These are phyloP conservation scores for Lycia hirtaria DNA, from an alignment of 2,888 invertebrate species.

Conservation along the genomic window DNA sequence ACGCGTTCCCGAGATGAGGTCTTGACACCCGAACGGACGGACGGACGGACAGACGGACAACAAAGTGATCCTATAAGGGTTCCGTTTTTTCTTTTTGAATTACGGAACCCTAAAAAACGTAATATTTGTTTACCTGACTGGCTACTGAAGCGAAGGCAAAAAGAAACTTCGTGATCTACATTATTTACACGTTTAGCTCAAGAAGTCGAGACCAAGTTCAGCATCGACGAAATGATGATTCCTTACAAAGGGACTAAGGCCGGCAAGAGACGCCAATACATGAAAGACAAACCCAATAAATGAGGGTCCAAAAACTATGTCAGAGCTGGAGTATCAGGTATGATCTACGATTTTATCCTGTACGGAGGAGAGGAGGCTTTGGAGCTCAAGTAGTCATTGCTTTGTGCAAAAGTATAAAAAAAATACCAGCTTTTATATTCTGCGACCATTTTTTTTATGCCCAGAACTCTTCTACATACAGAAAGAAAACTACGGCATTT, in stretches of 20 bases:
- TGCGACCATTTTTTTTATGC: slow-evolving; percentile 37
- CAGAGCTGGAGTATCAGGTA: slow-evolving; percentile 42
- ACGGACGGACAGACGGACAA: too few species aligned
- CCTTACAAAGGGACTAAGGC: slow-evolving; percentile 52
- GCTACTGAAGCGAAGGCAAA: too few species aligned
- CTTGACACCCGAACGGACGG: too few species aligned
- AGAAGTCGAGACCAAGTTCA: slow-evolving; percentile 18
- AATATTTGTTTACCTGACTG: too few species aligned
- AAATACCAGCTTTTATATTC: slow-evolving; percentile 25
- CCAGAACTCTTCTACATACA: slow-evolving; percentile 40
- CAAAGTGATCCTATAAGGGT: too few species aligned
- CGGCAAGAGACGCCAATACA: slow-evolving; percentile 47
- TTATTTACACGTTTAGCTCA: too few species aligned
- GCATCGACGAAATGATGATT: slow-evolving; percentile 55
- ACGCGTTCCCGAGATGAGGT: too few species aligned
- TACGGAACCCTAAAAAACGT: too few species aligned
- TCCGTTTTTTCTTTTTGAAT: too few species aligned
- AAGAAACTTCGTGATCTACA: too few species aligned
- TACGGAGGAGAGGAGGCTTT: neutral
- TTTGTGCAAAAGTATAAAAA: slow-evolving; percentile 28
- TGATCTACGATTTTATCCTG: neutral
- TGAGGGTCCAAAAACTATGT: slow-evolving; percentile 54
- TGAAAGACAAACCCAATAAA: slow-evolving; percentile 50
- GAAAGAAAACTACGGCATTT: slow-evolving; percentile 43
- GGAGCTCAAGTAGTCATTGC: slow-evolving; percentile 29